Percentiles rank a stretch among this genome's conserved stretches.
Conservation (phyloP, 2,888 invertebrate genomes). For the Drosophila peninsularis region DNA sequence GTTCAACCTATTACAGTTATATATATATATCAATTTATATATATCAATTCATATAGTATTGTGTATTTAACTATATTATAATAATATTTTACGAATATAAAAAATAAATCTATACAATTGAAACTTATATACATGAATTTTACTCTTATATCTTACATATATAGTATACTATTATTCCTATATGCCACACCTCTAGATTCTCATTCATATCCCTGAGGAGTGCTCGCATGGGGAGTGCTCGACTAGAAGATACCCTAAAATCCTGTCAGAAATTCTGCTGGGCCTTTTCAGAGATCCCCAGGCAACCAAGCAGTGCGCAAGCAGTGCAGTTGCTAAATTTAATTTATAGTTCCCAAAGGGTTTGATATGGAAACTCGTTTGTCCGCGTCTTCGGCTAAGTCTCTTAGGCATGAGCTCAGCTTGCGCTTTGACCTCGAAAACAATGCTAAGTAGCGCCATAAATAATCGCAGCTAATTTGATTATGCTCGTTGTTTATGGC, state of each 20-base stretch:
- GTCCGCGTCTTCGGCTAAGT: background rate
- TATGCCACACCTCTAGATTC: too few species aligned
- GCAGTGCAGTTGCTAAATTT: background rate
- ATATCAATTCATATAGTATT: background rate
- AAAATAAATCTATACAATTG: background rate
- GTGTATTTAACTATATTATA: background rate
- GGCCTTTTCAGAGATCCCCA: too few species aligned
- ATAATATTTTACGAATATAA: background rate
- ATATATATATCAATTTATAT: background rate
- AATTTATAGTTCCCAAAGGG: constrained; percentile 11
- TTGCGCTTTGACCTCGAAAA: constrained; percentile 20
- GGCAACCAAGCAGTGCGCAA: too few species aligned
- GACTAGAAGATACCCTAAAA: background rate
- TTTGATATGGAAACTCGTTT: constrained; percentile 1
- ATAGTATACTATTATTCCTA: too few species aligned
- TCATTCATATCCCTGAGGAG: too few species aligned
- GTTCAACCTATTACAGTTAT: background rate
- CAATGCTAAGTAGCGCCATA: constrained; percentile 6
- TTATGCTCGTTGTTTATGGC: constrained; percentile 21
- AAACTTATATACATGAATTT: background rate
- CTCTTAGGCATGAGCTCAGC: constrained; percentile 31
- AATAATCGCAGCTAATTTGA: constrained; percentile 49
- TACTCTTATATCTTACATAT: too few species aligned
- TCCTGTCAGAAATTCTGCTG: too few species aligned
- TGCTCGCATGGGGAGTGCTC: background rate